Base-by-base conservation (phyloP, 2,797 vertebrate genomes). In the Takifugu rubripes region DNA sequence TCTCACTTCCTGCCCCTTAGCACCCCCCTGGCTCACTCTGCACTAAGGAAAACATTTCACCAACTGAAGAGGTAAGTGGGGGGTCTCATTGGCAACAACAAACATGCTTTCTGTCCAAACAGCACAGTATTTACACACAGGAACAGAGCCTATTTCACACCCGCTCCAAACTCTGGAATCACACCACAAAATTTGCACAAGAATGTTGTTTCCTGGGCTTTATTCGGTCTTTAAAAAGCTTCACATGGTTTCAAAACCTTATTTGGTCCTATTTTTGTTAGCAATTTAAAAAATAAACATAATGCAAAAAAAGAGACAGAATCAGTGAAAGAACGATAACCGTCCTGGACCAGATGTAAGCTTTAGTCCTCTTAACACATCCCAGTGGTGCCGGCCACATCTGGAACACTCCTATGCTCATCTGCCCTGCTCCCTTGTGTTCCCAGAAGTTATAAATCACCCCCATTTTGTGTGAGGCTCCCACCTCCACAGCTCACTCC, bases 401-500 rank as follows among this genome's bases (percentile, higher is more conserved):
- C 86, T 87, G 80, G 78, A 83, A 68, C 67, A 45, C 71, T 79
- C 71, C 46, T 79, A 76, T 61, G 58, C 68, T 79, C 79, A 76
- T 82, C 78, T 72, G 50, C 36, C 5, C 68, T 33, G 57, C 61
- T 72, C 68, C 73, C 70, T 63, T 27, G 43, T 45, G 47, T 54
- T 70, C 75, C 50, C 66, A 73, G 63, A 71, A 71, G 73, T 66
- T 61, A 66, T 86, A 85, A 85, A 86, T 87, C 77, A 79, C 33
- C 16, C 1, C 27, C 36, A 55, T 65, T 77, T 68, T 74, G 44
- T 69, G 72, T 64, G 68, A 33, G 15, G 52, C 21, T 36, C 26
- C 43, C 10, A 21, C 46, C 67, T 60, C 40, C 48, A 40, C 33
- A 56, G 25, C 49, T 59, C 60, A 59, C 54, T 69, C 59, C 31